Conservation (phyloP, 2,113 vertebrate species). For the Labeo catla region DNA sequence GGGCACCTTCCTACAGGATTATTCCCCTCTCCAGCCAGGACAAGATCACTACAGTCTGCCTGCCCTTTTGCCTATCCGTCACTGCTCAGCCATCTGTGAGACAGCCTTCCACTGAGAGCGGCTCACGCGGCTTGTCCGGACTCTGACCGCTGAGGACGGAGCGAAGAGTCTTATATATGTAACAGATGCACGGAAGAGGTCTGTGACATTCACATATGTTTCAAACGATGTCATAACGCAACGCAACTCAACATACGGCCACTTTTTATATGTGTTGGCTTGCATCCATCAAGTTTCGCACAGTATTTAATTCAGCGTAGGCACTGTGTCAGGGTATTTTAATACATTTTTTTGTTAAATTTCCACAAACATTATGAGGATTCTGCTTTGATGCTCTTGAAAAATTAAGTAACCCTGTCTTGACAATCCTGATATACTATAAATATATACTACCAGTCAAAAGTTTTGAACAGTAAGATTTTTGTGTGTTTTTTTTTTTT, state of each 20-base stretch:
- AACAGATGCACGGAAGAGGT: constrained; percentile 30
- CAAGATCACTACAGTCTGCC: constrained; percentile 29
- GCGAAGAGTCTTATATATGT: background rate
- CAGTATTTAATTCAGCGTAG: background rate
- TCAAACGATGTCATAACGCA: constrained; percentile 1
- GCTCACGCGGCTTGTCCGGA: background rate
- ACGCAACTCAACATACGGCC: background rate
- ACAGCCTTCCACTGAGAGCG: constrained; percentile 16
- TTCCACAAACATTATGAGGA: background rate
- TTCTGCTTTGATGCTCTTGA: background rate
- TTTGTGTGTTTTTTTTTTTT: too few relatives aligned
- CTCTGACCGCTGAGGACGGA: background rate
- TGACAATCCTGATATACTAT: too few relatives aligned
- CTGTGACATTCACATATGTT: constrained; percentile 27
- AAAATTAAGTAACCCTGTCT: background rate
- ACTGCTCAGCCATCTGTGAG: constrained; percentile 34
- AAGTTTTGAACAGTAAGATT: too few relatives aligned
- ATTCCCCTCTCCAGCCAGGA: constrained; percentile 23
- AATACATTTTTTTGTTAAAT: background rate
- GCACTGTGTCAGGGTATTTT: background rate
- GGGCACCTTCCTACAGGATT: constrained; percentile 29
- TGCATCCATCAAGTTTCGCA: background rate
- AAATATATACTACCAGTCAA: too few relatives aligned
- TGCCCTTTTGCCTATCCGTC: constrained; percentile 16
- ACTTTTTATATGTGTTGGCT: background rate